Conservation (phyloP, 2,113 vertebrate genomes). For the Pseudopipra pipra region DNA sequence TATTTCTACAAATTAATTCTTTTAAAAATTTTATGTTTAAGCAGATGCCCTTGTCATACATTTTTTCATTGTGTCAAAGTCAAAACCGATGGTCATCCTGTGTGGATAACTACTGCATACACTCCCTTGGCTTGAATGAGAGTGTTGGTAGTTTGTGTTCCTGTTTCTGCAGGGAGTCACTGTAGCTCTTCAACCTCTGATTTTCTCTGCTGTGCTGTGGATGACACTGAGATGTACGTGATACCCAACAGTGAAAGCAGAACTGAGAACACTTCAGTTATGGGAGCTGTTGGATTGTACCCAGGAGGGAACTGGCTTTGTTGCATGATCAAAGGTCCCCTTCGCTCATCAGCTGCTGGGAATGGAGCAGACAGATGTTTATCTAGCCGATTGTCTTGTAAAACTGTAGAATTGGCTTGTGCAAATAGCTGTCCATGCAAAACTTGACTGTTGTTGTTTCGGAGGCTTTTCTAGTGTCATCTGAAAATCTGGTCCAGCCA, state of each 20-base stretch:
- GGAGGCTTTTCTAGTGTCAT: conserved; percentile 24
- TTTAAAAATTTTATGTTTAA: neutral
- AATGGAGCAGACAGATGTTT: conserved; percentile 36
- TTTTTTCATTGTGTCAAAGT: neutral
- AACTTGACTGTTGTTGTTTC: conserved; percentile 20
- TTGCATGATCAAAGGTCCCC: neutral
- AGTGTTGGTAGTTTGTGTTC: neutral
- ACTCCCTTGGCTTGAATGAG: neutral
- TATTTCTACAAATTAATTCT: neutral
- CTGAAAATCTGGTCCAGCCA: neutral
- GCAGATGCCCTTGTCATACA: neutral
- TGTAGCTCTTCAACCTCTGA: neutral
- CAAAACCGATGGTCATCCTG: neutral
- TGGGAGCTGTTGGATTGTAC: neutral
- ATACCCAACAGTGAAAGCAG: neutral
- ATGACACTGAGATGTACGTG: neutral
- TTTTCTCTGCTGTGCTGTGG: neutral
- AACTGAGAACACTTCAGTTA: neutral
- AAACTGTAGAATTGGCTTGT: conserved; percentile 17
- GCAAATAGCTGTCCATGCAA: neutral
- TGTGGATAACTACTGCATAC: neutral
- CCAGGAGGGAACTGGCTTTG: neutral
- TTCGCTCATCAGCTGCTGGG: neutral
- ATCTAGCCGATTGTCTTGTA: neutral
- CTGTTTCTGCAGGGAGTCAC: neutral